Conservation (phyloP, 1,140 invertebrate species). For the Orchesella cincta region DNA sequence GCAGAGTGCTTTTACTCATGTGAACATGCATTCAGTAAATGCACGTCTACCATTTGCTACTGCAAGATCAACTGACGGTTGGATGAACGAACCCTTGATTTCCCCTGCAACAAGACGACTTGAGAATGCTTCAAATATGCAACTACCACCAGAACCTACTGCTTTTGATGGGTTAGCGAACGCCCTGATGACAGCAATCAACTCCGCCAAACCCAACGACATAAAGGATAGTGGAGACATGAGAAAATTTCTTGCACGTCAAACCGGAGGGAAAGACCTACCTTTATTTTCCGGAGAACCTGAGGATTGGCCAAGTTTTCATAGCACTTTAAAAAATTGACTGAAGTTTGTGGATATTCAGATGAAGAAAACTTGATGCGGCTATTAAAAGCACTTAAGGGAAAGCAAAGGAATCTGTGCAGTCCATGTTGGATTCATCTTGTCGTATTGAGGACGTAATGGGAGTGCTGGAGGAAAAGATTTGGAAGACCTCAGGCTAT, state of each 20-base stretch:
- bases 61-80: not conserved
- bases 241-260: not conserved
- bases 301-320: slow-evolving; percentile 30
- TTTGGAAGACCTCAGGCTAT: slow-evolving; percentile 18
- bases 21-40: not conserved
- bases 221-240: not conserved
- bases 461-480: not conserved
- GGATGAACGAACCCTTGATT: not conserved
- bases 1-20: not conserved
- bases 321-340: not conserved
- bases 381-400: slow-evolving; percentile 13
- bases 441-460: not conserved
- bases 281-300: slow-evolving; percentile 26
- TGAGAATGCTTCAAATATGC: no score
- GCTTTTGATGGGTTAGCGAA: not conserved
- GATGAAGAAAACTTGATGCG: slow-evolving; percentile 28
- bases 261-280: slow-evolving; percentile 7
- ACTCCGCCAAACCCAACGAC: not conserved
- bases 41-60: not conserved
- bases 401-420: slow-evolving; percentile 26
- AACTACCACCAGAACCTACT: no score
- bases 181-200: not conserved
- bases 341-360: slow-evolving; percentile 9
- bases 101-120: no score
- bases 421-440: not conserved